Percentiles rank a stretch among this genome's conserved stretches.
These are phyloP conservation scores for Lasioglossum baleicum DNA, from an alignment of 1,140 invertebrate species.

Conservation along the genomic window DNA sequence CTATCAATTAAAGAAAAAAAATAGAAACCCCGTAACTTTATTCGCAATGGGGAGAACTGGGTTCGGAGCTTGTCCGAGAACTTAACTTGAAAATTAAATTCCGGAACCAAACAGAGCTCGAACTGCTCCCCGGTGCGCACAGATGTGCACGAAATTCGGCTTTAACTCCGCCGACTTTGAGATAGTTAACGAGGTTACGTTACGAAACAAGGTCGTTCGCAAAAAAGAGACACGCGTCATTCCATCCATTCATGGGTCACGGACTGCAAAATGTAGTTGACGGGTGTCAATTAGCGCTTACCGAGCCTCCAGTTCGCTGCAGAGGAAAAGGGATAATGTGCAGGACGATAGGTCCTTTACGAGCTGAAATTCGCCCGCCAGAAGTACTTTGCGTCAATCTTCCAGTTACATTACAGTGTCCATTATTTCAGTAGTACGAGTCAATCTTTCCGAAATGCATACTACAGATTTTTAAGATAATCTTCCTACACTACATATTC, in stretches of 20 bases:
- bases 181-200: conserved; percentile 49
- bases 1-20: neutral
- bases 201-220: conserved; percentile 29
- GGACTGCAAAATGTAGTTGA: conserved; percentile 43
- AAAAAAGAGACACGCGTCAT: conserved; percentile 19
- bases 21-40: neutral
- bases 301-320: conserved; percentile 10
- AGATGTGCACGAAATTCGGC: neutral
- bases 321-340: conserved; percentile 47
- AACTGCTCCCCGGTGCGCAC: neutral
- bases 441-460: neutral
- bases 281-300: conserved; percentile 56
- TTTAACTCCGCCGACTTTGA: conserved; percentile 33
- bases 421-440: neutral
- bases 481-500: neutral
- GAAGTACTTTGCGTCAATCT: neutral
- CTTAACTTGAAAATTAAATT: no score
- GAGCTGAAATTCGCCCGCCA: conserved; percentile 8
- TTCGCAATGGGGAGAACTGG: neutral
- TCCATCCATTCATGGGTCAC: conserved; percentile 42
- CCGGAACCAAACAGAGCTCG: neutral
- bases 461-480: neutral
- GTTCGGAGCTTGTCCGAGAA: neutral
- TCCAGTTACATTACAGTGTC: neutral
- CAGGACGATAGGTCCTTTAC: conserved; percentile 17